Percentiles rank a stretch among this genome's conserved stretches.
Evolutionary conservation across 2,797 vertebrate genomes (phyloP).

Genomic region (Eurystomus glaucurus): DNA sequence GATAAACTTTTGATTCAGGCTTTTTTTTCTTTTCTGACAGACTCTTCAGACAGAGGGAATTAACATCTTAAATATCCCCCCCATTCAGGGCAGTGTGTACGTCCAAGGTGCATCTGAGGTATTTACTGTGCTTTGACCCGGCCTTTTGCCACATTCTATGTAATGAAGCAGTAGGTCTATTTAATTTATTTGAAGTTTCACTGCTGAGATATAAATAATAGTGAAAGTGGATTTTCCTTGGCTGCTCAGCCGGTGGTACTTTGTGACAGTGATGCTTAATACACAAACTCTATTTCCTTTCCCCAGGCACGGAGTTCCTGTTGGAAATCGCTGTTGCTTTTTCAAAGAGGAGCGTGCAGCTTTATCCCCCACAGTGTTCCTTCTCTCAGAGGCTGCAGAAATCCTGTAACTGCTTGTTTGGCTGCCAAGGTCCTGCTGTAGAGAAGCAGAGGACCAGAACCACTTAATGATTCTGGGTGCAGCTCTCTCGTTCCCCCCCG

Average conservation of each 20-base stretch:
- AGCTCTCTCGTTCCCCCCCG: background rate
- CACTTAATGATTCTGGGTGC: background rate
- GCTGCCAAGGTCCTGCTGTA: constrained; percentile 30
- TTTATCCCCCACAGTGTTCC: constrained; percentile 7
- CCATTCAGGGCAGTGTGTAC: fast-evolving
- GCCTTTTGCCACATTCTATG: background rate
- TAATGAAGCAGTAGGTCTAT: background rate
- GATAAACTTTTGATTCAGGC: background rate
- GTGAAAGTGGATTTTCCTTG: background rate
- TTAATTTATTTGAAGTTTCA: background rate
- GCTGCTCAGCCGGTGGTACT: background rate
- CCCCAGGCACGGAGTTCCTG: background rate
- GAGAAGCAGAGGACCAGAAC: constrained; percentile 33
- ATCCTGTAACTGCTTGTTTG: constrained; percentile 30
- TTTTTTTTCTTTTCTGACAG: background rate
- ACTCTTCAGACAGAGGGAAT: background rate
- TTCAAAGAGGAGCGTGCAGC: background rate
- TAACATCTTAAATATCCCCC: background rate
- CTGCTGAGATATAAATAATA: background rate
- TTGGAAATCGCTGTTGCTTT: constrained; percentile 1
- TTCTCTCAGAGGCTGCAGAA: constrained; percentile 44
- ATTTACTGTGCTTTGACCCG: background rate
- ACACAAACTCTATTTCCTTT: constrained; percentile 19
- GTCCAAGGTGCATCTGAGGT: background rate
- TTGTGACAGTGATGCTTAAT: constrained; percentile 15